These are phyloP conservation scores for Cheilosia impressa DNA, from an alignment of 2,888 invertebrate genomes.

Conservation along the genomic window DNA sequence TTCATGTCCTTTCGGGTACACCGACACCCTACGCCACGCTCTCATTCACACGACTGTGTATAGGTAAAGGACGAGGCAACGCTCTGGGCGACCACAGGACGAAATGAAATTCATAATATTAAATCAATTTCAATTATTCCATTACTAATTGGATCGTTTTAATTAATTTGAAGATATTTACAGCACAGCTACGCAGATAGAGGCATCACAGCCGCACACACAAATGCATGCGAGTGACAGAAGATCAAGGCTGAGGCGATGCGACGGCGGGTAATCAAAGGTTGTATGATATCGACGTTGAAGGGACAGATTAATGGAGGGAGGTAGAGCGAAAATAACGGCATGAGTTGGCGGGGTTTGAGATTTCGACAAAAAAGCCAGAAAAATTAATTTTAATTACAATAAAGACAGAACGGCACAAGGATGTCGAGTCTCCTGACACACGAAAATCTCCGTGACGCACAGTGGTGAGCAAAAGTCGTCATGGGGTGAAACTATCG, in stretches of 20 bases:
- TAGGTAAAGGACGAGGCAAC: slow-evolving; percentile 21
- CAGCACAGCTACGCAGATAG: slow-evolving; percentile 18
- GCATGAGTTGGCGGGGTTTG: neutral
- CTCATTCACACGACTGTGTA: slow-evolving; percentile 50
- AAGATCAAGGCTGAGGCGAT: slow-evolving; percentile 68
- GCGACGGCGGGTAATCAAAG: slow-evolving; percentile 46
- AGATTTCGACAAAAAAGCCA: slow-evolving; percentile 39
- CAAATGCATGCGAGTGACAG: slow-evolving; percentile 36
- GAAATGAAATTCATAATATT: slow-evolving; percentile 75
- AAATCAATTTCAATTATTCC: slow-evolving; percentile 76
- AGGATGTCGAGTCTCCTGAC: slow-evolving; percentile 14
- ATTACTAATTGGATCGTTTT: slow-evolving; percentile 76
- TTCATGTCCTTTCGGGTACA: slow-evolving; percentile 50
- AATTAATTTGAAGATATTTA: slow-evolving; percentile 76
- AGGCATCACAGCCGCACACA: neutral
- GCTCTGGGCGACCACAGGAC: slow-evolving; percentile 68
- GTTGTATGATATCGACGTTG: slow-evolving; percentile 15
- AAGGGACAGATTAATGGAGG: slow-evolving; percentile 29
- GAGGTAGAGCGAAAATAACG: slow-evolving; percentile 15
- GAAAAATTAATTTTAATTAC: slow-evolving; percentile 73
- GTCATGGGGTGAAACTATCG: neutral
- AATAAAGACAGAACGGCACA: slow-evolving; percentile 57
- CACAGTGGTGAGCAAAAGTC: slow-evolving; percentile 36
- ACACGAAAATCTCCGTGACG: slow-evolving; percentile 16
- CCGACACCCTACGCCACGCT: neutral